Conservation (phyloP, 2,113 vertebrate genomes). For the Lepidothrix coronata region DNA sequence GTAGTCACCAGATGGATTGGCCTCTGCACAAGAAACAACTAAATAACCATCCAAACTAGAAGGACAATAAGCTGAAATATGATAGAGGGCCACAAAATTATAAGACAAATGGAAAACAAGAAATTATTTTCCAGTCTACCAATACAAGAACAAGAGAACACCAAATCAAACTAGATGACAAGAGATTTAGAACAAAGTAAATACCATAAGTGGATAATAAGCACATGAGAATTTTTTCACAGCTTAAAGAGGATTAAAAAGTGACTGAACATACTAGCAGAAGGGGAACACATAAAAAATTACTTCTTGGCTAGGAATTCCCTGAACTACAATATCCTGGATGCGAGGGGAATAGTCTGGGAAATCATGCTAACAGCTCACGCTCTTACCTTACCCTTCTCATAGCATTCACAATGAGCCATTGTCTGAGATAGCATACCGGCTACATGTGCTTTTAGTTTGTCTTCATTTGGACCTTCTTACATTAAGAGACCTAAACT, state of each 20-base stretch:
- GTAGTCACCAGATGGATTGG: neutral
- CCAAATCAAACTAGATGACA: neutral
- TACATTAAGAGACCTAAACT: neutral
- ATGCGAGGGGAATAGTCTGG: neutral
- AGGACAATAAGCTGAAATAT: neutral
- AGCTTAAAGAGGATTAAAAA: neutral
- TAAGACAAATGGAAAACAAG: neutral
- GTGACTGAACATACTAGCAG: neutral
- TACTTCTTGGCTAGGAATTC: neutral
- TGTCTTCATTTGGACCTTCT: neutral
- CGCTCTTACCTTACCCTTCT: neutral
- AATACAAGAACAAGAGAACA: neutral
- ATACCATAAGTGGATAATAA: neutral
- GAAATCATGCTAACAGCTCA: neutral
- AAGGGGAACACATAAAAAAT: neutral
- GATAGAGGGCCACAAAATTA: neutral
- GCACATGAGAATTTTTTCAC: neutral
- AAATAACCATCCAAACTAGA: neutral
- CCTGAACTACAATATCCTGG: neutral
- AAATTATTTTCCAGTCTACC: neutral
- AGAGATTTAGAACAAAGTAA: neutral
- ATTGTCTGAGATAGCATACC: neutral
- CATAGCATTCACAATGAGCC: neutral
- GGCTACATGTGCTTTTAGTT: neutral
- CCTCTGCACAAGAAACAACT: neutral